A percentile compares a stretch with the other conserved stretches of the same genome.
These are phyloP conservation scores for Acrobasis repandana DNA, from an alignment of 2,888 invertebrate genomes.

Conservation along the genomic window DNA sequence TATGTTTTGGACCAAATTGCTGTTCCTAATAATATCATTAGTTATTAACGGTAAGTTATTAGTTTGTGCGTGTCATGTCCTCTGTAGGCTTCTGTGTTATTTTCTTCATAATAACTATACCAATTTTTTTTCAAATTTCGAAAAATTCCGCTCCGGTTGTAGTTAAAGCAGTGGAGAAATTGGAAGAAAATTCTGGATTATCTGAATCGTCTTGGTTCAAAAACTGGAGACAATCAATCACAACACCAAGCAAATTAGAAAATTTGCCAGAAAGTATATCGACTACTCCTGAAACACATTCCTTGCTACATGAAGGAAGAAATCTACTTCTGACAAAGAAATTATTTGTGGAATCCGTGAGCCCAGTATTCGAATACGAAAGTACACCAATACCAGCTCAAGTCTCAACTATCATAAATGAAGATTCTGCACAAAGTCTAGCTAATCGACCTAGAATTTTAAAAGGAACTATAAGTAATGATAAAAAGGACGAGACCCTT, in stretches of 20 bases:
- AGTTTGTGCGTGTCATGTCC: conserved; percentile 7
- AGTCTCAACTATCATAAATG: background rate
- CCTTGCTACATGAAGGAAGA: background rate
- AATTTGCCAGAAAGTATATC: background rate
- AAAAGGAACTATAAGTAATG: background rate
- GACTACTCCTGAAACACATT: background rate
- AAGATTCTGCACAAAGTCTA: background rate
- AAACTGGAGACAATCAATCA: background rate
- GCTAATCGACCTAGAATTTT: background rate
- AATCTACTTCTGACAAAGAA: background rate
- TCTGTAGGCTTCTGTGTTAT: conserved; percentile 1
- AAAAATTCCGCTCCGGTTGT: background rate
- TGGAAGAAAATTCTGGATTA: background rate
- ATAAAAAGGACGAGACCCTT: background rate
- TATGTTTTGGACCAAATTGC: background rate
- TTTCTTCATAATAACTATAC: background rate
- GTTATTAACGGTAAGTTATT: conserved; percentile 7
- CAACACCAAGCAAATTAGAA: background rate
- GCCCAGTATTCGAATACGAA: background rate
- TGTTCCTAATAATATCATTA: background rate
- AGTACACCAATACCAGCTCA: background rate
- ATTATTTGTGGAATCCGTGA: background rate
- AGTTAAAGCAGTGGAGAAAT: conserved; percentile 4
- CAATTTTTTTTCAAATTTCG: conserved; percentile 1
- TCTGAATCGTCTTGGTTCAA: background rate